These are phyloP conservation scores for Trichosurus vulpecula DNA, from an alignment of 2,797 vertebrate genomes.

Conservation along the genomic window DNA sequence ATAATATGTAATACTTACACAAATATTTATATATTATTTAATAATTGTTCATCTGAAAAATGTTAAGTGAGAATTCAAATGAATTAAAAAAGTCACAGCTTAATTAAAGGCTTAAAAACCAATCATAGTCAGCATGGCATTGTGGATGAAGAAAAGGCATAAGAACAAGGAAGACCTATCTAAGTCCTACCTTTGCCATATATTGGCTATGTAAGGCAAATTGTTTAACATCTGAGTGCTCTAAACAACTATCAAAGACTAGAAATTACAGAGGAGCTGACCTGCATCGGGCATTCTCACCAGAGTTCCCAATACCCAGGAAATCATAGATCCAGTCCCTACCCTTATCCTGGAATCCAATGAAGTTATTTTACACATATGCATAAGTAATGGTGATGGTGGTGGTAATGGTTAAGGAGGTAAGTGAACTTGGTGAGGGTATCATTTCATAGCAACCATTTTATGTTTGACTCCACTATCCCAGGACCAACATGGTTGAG, in stretches of 20 bases:
- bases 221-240: not conserved
- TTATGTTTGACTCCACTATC: not conserved
- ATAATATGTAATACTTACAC: not conserved
- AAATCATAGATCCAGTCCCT: not conserved
- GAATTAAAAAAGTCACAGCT: constrained; percentile 37
- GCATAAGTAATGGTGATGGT: not conserved
- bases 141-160: not conserved
- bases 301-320: not conserved
- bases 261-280: not conserved
- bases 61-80: constrained; percentile 38
- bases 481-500: not conserved
- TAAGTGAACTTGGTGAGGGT: not conserved
- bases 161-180: not conserved
- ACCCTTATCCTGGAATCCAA: not conserved
- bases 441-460: not conserved
- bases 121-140: not conserved
- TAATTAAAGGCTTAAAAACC: constrained; percentile 32
- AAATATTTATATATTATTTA: constrained; percentile 36
- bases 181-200: not conserved
- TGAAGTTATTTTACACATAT: not conserved
- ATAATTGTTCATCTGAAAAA: constrained; percentile 38
- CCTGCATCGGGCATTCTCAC: not conserved
- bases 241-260: not conserved
- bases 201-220: not conserved
- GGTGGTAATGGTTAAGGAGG: not conserved